Evolutionary conservation across 2,888 invertebrate genomes (phyloP), one percentile per base, ranked within the genome.

Genomic region (Chrysolina haemoptera): DNA sequence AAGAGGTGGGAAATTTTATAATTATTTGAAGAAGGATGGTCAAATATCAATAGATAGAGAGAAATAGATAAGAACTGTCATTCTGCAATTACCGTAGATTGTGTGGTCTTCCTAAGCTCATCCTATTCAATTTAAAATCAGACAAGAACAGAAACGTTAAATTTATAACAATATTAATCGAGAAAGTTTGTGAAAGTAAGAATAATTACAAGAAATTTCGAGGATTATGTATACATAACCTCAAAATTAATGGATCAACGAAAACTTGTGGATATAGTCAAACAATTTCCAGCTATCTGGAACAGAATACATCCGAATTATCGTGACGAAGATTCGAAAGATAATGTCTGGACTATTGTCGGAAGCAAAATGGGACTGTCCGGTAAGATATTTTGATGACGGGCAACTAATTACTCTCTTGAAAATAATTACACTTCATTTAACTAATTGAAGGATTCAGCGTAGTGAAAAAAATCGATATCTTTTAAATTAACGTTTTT

Each of bases 201-300:
- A 48, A 16, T 9, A 48, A 48, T 48, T 48, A 48, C 48, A 48
- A 22, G 11, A 20, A 53, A 55, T 22, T 55, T 55, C 20, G 3
- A 55, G 10, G 10, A 22, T 20, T 63, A 40, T 27, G 3, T 48
- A 67, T 64, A 72, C 72, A 72, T 77, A 77, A 78, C 76, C 76
- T 78, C 62, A 64, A 77, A 79, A 77, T 76, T 76, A 73, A 82
- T 83, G 81, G 80, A 82, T 69, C 76, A 82, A 70, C 70, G 70
- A 11, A 78, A 74, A 73, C 78, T 84, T 74, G 79, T 83, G 46
- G 70, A 71, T 18, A 53, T 82, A 48, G 79, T 83, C 18, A 76
- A 76, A 63, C 76, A 82, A 62, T 79, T 79, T 74, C 82, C 83
- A 41, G 81, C 81, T 64, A 74, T 85, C 41, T 84, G 85, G 84